These are phyloP conservation scores for Deilephila elpenor DNA, from an alignment of 2,888 invertebrate genomes.

Conservation along the genomic window DNA sequence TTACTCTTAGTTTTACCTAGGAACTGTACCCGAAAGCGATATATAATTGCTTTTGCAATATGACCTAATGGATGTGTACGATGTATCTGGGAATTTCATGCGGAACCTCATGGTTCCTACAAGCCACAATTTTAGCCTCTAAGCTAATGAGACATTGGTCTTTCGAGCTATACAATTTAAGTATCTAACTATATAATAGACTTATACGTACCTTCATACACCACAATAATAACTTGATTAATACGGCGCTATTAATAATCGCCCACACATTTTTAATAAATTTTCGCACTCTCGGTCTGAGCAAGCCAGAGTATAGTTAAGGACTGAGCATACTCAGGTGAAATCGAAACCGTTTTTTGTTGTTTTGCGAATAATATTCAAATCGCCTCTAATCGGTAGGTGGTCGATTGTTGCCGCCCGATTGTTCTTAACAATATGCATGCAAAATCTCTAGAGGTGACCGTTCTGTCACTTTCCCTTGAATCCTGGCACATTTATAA, in stretches of 20 bases:
- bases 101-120: too few species aligned
- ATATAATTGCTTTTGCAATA: too few species aligned
- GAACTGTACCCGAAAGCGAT: too few species aligned
- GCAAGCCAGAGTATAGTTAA: slow-evolving; percentile 53
- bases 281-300: slow-evolving; percentile 40
- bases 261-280: slow-evolving; percentile 21
- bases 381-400: slow-evolving; percentile 70
- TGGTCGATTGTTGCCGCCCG: slow-evolving; percentile 65
- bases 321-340: slow-evolving; percentile 63
- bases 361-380: slow-evolving; percentile 77
- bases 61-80: too few species aligned
- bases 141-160: too few species aligned
- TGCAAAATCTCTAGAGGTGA: slow-evolving; percentile 38
- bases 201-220: background rate
- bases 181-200: background rate
- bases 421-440: slow-evolving; percentile 50
- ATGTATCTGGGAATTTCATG: too few species aligned
- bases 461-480: slow-evolving; percentile 71
- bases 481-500: slow-evolving; percentile 66
- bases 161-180: background rate
- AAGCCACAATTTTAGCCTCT: too few species aligned
- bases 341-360: slow-evolving; percentile 65
- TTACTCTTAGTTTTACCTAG: too few species aligned
- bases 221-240: slow-evolving; percentile 20
- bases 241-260: slow-evolving; percentile 18